phyloP scores from a whole-genome alignment of 2,888 invertebrate species.

The Drosophila monieri region DNA sequence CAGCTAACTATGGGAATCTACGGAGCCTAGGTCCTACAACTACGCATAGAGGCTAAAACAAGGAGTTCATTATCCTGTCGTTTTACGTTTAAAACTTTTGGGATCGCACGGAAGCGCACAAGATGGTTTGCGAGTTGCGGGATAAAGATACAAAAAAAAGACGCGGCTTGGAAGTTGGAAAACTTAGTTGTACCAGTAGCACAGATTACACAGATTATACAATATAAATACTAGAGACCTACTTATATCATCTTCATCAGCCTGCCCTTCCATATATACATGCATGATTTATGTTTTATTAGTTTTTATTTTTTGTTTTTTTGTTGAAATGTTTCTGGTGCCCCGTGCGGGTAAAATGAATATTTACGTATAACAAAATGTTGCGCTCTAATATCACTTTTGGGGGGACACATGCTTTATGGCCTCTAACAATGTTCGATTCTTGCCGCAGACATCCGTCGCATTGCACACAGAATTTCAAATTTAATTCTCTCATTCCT shows the following conservation, averaged over 20 bases:
- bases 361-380: slow-evolving; percentile 55
- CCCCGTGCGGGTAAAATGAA: slow-evolving; percentile 67
- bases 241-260: slow-evolving; percentile 44
- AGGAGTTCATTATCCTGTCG: slow-evolving; percentile 25
- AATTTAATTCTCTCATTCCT: slow-evolving; percentile 31
- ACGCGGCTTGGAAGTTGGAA: slow-evolving; percentile 18
- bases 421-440: slow-evolving; percentile 67
- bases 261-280: slow-evolving; percentile 37
- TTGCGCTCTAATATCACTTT: slow-evolving; percentile 76
- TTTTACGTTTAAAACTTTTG: slow-evolving; percentile 63
- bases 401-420: slow-evolving; percentile 62
- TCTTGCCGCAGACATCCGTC: slow-evolving; percentile 25
- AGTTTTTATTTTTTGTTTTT: neutral
- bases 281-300: slow-evolving; percentile 16
- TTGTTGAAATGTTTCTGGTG: slow-evolving; percentile 36
- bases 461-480: slow-evolving; percentile 64
- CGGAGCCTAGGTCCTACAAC: slow-evolving; percentile 47
- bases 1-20: slow-evolving; percentile 21
- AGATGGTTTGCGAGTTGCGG: slow-evolving; percentile 8
- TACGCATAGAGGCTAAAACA: slow-evolving; percentile 31
- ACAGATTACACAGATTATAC: slow-evolving; percentile 56
- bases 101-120: slow-evolving; percentile 66
- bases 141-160: neutral
- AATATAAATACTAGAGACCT: slow-evolving; percentile 43
- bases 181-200: slow-evolving; percentile 63